Evolutionary conservation across 2,113 vertebrate genomes (phyloP), one percentile per base, ranked within the genome.

Genomic region (Bagarius yarrelli): DNA sequence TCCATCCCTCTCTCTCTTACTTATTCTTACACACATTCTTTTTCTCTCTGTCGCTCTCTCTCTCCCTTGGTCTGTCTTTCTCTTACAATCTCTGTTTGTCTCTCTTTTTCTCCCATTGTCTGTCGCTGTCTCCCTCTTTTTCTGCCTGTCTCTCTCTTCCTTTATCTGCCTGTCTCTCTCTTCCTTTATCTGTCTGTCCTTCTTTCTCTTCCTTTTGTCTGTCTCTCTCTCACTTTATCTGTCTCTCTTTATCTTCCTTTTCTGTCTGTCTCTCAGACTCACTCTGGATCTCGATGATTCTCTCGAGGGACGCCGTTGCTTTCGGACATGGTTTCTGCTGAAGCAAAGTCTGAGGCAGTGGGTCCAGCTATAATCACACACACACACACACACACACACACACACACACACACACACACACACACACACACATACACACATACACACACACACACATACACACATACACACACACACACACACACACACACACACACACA

Each of bases 261-360:
- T 15, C 14, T 56, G 47, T 66, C 53, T 59, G 15, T 63, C 44
- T 83, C 57, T 67, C 9, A 30, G n/a, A 87, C 95, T 90, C 81
- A 95, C 95, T 93, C 91, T 96, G 95, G 87, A 95, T 95, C 90
- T 94, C 93, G 32, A 96, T 95, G 87, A 95, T 94, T 83, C 93
- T 95, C 88, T 96, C 94, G 81, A 95, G 85, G 0, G 95, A 94
- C 72, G 94, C 89, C 78, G 94, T 91, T 0, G 95, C 95, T 1
- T 95, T 95, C 21, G 88, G 81, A 5, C 91, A 96, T 1, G 95
- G 94, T 85, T 94, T 94, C 84, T 94, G 93, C 86, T 95, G 94
- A 83, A 95, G 90, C 16, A 95, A 2, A 32, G 91, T 83, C 1
- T 93, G 90, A 1, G 95, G 93, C 84, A 95, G 85, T 56, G 93